phyloP scores from a whole-genome alignment of 2,888 invertebrate genomes.

The Mythimna lalbum region DNA sequence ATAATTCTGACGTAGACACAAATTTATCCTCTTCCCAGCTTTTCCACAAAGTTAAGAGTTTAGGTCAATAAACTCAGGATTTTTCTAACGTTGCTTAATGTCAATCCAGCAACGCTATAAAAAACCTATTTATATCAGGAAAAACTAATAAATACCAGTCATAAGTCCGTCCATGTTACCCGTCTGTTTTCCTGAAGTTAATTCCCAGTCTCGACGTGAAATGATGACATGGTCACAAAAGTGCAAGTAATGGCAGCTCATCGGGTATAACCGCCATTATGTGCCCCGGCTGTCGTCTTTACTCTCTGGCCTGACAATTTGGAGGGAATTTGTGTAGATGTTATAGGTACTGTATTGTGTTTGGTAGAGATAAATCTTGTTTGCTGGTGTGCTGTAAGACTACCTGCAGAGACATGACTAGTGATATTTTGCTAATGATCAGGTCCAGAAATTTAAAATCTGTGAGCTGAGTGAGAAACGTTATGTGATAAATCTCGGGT shows the following conservation, averaged over 20 bases:
- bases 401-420: too few relatives aligned
- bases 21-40: too few relatives aligned
- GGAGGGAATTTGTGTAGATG: constrained; percentile 17
- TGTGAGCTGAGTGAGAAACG: too few relatives aligned
- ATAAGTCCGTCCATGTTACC: constrained; percentile 27
- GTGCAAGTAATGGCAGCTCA: constrained; percentile 57
- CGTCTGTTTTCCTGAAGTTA: constrained; percentile 27
- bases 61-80: too few relatives aligned
- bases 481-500: too few relatives aligned
- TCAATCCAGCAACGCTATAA: too few relatives aligned
- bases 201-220: constrained; percentile 38
- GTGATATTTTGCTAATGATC: background rate
- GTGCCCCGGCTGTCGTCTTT: constrained; percentile 21
- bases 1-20: too few relatives aligned
- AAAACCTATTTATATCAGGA: background rate
- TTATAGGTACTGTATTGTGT: constrained; percentile 8
- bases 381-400: background rate
- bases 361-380: background rate
- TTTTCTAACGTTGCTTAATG: too few relatives aligned
- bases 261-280: constrained; percentile 46
- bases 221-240: constrained; percentile 58
- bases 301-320: constrained; percentile 24
- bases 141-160: constrained; percentile 29
- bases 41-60: too few relatives aligned
- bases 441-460: too few relatives aligned